These are phyloP conservation scores for Delphinus delphis DNA, from an alignment of 2,113 vertebrate species.

Conservation along the genomic window DNA sequence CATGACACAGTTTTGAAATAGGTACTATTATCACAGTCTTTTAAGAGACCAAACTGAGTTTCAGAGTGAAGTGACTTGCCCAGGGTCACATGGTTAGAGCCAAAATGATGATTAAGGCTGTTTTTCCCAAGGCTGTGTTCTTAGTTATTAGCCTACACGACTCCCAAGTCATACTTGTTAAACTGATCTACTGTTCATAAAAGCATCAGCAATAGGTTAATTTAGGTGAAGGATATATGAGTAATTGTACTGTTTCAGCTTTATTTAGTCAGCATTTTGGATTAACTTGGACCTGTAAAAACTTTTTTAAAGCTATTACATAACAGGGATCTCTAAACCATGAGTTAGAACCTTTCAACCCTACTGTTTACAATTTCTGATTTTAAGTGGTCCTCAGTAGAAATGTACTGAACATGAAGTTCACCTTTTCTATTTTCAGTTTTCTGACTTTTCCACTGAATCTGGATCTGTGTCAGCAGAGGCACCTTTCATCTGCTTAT, in stretches of 20 bases:
- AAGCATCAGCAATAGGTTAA: neutral
- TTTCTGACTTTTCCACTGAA: neutral
- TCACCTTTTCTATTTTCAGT: neutral
- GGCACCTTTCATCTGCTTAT: neutral
- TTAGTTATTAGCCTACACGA: neutral
- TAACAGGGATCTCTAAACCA: neutral
- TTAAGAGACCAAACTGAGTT: neutral
- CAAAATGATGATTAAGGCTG: neutral
- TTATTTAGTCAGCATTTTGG: neutral
- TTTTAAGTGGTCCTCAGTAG: neutral
- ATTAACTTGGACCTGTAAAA: neutral
- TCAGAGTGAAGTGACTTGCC: neutral
- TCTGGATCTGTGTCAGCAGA: neutral
- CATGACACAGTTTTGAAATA: neutral
- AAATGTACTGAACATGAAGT: neutral
- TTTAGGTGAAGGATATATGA: neutral
- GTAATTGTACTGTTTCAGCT: neutral
- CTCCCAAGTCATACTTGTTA: neutral
- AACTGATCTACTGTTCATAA: neutral
- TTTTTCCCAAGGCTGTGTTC: neutral
- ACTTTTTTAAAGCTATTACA: neutral
- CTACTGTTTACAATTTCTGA: neutral
- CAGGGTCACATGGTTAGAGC: neutral
- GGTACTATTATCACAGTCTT: neutral
- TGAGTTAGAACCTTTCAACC: neutral